phyloP scores from a whole-genome alignment of 1,140 invertebrate species.

The Tetragonula clypearis region DNA sequence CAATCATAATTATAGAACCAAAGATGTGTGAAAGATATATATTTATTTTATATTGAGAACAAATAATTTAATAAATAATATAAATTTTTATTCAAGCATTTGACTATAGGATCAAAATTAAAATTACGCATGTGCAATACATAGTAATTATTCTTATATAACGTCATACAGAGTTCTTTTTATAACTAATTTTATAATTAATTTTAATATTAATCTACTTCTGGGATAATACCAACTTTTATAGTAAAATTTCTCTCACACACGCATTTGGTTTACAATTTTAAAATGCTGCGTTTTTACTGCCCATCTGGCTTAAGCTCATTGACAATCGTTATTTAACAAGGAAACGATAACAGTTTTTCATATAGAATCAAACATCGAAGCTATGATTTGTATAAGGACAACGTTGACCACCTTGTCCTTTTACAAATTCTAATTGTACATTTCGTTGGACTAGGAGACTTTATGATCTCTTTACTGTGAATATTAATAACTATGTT shows the following conservation, averaged over 20 bases:
- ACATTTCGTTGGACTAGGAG: constrained; percentile 69
- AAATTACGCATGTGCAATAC: constrained; percentile 53
- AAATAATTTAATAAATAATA: constrained; percentile 12
- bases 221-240: constrained; percentile 36
- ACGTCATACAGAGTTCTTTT: not conserved
- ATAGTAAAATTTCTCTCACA: constrained; percentile 21
- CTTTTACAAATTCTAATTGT: constrained; percentile 66
- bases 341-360: constrained; percentile 65
- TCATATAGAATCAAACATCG: constrained; percentile 74
- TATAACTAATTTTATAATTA: not conserved
- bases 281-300: constrained; percentile 40
- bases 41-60: constrained; percentile 29
- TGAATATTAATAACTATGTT: constrained; percentile 63
- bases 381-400: constrained; percentile 67
- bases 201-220: constrained; percentile 15
- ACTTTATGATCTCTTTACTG: constrained; percentile 74
- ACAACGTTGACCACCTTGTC: constrained; percentile 63
- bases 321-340: constrained; percentile 73
- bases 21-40: constrained; percentile 27
- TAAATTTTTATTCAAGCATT: constrained; percentile 31
- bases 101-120: constrained; percentile 5
- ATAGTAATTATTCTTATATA: constrained; percentile 36
- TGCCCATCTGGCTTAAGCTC: constrained; percentile 69
- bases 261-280: constrained; percentile 26
- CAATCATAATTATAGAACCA: constrained; percentile 22